Evolutionary conservation across 2,888 invertebrate genomes (phyloP).

Genomic region (Oscheius onirici): DNA sequence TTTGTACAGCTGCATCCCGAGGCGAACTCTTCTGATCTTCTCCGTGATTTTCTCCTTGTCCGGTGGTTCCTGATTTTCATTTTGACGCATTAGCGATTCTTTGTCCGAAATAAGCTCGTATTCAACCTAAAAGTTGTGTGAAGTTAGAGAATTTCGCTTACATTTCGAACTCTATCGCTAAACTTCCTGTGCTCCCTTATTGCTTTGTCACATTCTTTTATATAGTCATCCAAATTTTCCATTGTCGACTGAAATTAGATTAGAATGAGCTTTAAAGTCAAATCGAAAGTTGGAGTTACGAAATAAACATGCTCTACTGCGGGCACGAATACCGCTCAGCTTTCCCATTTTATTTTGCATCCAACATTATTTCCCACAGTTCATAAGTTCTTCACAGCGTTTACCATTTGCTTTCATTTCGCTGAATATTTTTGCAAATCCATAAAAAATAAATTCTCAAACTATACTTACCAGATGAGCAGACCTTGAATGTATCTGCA

Average conservation of each 20-base stretch:
- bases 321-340: background rate
- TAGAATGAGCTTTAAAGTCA: background rate
- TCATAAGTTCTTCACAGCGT: too few species aligned
- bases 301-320: background rate
- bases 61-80: background rate
- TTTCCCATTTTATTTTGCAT: too few species aligned
- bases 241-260: background rate
- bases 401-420: too few species aligned
- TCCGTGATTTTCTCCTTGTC: too few species aligned
- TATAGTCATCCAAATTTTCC: background rate
- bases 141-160: background rate
- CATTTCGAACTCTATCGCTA: conserved; percentile 16
- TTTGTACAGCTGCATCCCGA: too few species aligned
- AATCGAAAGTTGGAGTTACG: background rate
- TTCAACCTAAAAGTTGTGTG: conserved; percentile 1
- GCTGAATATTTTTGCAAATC: too few species aligned
- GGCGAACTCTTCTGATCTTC: too few species aligned
- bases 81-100: conserved; percentile 7
- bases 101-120: conserved; percentile 6
- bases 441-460: too few species aligned
- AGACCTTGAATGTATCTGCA: too few species aligned
- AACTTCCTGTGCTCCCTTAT: background rate
- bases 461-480: too few species aligned
- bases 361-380: too few species aligned
- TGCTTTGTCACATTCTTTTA: background rate